Evolutionary conservation across 2,113 vertebrate genomes (phyloP).

Genomic region (Bucco capensis): DNA sequence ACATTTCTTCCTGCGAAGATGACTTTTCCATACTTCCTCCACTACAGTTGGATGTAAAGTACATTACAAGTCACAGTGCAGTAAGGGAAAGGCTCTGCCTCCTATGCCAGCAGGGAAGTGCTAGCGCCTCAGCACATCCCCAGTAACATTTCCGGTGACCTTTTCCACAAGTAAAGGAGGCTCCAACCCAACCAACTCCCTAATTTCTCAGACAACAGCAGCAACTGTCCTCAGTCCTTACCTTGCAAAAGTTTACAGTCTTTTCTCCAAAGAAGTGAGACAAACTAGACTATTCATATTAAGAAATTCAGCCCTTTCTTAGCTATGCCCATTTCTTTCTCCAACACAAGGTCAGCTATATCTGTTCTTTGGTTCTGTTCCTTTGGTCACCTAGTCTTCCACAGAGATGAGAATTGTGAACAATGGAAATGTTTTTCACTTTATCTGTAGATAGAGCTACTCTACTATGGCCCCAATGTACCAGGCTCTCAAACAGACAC

Average conservation of each 20-base stretch:
- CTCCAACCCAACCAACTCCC: background rate
- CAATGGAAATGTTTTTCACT: background rate
- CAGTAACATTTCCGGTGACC: conserved; percentile 29
- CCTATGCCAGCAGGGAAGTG: background rate
- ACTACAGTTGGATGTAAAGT: background rate
- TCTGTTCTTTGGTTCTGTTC: background rate
- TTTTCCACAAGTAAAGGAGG: background rate
- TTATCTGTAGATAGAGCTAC: background rate
- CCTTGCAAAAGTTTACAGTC: background rate
- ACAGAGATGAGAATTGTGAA: background rate
- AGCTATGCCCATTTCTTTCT: background rate
- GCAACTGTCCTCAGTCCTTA: background rate
- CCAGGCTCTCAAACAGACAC: background rate
- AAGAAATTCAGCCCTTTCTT: background rate
- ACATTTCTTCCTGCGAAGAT: conserved; percentile 20
- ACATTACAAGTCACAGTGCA: background rate
- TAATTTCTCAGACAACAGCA: background rate
- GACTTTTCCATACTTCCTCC: conserved; percentile 59
- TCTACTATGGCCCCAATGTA: background rate
- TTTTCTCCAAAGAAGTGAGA: background rate
- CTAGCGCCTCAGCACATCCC: background rate
- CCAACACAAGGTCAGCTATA: background rate
- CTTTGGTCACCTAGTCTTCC: background rate
- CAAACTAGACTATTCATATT: background rate
- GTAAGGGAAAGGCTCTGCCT: conserved; percentile 46